phyloP scores from a whole-genome alignment of 2,797 vertebrate species.

The Helostoma temminkii region DNA sequence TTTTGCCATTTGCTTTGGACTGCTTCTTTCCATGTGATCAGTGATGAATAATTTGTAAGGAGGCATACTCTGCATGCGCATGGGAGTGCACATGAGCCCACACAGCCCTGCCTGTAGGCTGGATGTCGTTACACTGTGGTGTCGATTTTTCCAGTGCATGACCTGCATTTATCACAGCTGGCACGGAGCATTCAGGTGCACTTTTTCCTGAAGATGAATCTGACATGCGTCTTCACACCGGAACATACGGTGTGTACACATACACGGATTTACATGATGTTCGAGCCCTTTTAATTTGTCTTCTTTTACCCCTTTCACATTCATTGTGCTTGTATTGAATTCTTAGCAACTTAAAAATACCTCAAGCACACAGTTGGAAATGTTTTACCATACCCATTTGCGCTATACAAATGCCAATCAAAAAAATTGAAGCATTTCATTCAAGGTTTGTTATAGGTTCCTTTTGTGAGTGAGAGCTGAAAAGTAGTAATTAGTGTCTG shows the following conservation, averaged over 20 bases:
- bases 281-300: neutral
- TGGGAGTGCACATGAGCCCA: neutral
- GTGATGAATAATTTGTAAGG: neutral
- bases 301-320: neutral
- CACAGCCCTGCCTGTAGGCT: constrained; percentile 10
- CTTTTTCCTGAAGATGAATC: constrained; percentile 14
- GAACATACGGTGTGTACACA: constrained; percentile 2
- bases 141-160: constrained; percentile 21
- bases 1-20: neutral
- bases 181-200: constrained; percentile 5
- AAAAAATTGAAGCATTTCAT: constrained; percentile 50
- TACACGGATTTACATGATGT: neutral
- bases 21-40: neutral
- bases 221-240: neutral
- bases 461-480: constrained; percentile 48
- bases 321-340: constrained; percentile 13
- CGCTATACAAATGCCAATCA: constrained; percentile 52
- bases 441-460: constrained; percentile 60
- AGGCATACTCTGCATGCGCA: neutral
- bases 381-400: constrained; percentile 32
- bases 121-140: neutral
- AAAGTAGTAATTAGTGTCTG: constrained; percentile 66
- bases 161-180: constrained; percentile 51
- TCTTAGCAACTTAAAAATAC: constrained; percentile 43
- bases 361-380: constrained; percentile 11